A percentile compares a stretch with the other conserved stretches of the same genome.
Conservation (phyloP, 2,888 invertebrate genomes). For the Melanophora roralis region DNA sequence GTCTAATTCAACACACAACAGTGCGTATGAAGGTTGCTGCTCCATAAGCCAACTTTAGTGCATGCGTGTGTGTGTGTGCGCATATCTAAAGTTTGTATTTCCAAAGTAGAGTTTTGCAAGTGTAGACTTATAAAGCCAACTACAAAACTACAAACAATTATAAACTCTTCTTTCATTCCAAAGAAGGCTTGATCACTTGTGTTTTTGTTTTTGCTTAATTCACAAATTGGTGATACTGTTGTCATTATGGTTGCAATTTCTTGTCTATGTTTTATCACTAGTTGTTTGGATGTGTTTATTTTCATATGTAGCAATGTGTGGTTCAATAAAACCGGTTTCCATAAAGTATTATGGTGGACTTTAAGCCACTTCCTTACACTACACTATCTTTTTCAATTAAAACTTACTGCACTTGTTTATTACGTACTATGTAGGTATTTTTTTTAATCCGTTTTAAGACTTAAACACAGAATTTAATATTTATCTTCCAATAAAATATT, state of each 20-base stretch:
- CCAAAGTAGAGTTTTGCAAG: neutral
- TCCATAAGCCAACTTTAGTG: neutral
- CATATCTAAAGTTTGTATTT: neutral
- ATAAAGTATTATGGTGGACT: constrained; percentile 51
- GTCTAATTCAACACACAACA: constrained; percentile 30
- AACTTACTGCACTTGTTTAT: too few species aligned
- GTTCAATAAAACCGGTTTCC: constrained; percentile 67
- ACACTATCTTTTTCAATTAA: neutral
- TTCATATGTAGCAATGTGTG: neutral
- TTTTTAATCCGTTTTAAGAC: neutral
- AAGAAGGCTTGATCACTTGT: constrained; percentile 56
- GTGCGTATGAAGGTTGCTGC: constrained; percentile 36
- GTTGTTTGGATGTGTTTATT: too few species aligned
- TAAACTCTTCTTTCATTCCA: neutral
- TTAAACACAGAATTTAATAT: neutral
- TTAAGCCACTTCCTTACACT: constrained; percentile 18
- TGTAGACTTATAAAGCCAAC: constrained; percentile 49
- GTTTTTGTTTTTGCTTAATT: constrained; percentile 38
- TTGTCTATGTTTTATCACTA: too few species aligned
- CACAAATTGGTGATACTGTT: constrained; percentile 18
- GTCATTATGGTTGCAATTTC: constrained; percentile 19
- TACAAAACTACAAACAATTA: constrained; percentile 48
- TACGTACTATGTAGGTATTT: neutral
- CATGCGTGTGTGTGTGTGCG: neutral
- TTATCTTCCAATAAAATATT: neutral